phyloP scores from a whole-genome alignment of 2,888 invertebrate species.

The Microchrysa polita region DNA sequence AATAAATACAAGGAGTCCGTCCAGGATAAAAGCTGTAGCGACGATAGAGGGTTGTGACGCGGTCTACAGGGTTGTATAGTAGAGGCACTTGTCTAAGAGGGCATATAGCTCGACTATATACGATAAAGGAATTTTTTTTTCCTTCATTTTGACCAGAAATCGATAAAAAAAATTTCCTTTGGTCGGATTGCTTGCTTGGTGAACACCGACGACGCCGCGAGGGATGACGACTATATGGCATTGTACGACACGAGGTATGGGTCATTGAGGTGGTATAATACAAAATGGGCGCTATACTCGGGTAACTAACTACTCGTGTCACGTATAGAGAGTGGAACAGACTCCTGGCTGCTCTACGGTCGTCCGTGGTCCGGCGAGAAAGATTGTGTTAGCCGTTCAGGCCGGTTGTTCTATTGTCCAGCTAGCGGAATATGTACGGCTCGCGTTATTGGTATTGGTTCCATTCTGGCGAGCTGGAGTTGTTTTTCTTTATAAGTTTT shows the following conservation, averaged over 20 bases:
- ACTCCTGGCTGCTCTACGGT: constrained; percentile 24
- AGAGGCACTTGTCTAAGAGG: not conserved
- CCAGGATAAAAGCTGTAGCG: not conserved
- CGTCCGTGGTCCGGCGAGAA: constrained; percentile 6
- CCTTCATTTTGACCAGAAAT: constrained; percentile 45
- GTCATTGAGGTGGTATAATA: constrained; percentile 15
- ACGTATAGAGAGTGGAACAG: constrained; percentile 38
- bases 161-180: constrained; percentile 45
- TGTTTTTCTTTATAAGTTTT: constrained; percentile 34
- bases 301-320: constrained; percentile 44
- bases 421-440: constrained; percentile 8
- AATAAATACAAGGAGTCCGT: constrained; percentile 43
- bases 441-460: constrained; percentile 35
- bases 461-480: constrained; percentile 33
- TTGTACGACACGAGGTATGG: not conserved
- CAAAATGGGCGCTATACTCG: constrained; percentile 38
- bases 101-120: not conserved
- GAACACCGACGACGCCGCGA: constrained; percentile 41
- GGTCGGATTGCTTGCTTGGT: constrained; percentile 43
- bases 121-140: constrained; percentile 33
- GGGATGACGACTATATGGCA: not conserved
- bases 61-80: not conserved
- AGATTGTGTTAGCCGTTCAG: constrained; percentile 30
- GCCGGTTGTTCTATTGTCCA: constrained; percentile 34
- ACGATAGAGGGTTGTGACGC: not conserved